Evolutionary conservation across 1,140 invertebrate genomes (phyloP).

Genomic region (Muscidifurax raptorellus): DNA sequence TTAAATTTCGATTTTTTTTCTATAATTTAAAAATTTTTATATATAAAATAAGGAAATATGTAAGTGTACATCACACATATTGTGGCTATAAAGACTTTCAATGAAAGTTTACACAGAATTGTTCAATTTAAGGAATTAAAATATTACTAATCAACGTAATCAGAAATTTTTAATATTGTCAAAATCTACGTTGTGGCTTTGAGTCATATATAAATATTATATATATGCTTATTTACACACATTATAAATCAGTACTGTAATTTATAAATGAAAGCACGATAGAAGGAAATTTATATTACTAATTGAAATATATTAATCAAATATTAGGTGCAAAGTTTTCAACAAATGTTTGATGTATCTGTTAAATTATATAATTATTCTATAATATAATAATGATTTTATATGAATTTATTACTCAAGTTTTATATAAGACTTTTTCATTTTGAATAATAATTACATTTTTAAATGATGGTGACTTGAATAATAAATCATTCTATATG

Average conservation of each 20-base stretch:
- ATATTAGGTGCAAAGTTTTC: not conserved
- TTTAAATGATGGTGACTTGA: no score
- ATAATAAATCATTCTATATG: not conserved
- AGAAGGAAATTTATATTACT: not conserved
- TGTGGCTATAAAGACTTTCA: not conserved
- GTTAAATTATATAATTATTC: no score
- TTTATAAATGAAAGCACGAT: not conserved
- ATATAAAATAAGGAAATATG: conserved; percentile 21
- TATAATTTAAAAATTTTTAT: no score
- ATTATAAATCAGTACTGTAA: not conserved
- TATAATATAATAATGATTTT: not conserved
- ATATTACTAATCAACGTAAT: not conserved
- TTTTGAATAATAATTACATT: no score
- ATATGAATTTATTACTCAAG: not conserved
- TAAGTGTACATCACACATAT: conserved; percentile 37
- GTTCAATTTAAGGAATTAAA: not conserved
- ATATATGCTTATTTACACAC: not conserved
- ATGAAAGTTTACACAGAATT: not conserved
- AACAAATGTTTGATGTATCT: no score
- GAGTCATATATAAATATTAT: conserved; percentile 5
- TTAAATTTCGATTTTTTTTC: no score
- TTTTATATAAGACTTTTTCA: not conserved
- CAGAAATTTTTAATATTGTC: not conserved
- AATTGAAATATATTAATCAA: not conserved
- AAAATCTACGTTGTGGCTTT: not conserved